These are phyloP conservation scores for Uropsilus gracilis DNA, from an alignment of 2,113 vertebrate species.

Conservation along the genomic window DNA sequence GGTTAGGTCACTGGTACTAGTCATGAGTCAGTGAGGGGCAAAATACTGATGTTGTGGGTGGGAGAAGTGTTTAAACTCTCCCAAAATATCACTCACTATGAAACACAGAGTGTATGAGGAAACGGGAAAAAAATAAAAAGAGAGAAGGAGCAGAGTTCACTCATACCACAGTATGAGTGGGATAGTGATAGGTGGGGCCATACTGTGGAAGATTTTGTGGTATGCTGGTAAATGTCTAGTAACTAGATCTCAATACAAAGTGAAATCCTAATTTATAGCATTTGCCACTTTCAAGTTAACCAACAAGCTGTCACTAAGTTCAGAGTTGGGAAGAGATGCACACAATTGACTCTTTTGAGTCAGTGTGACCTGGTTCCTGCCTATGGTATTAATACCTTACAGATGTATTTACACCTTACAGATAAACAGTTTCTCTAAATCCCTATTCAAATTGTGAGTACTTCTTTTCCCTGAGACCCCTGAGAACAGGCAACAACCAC, in stretches of 20 bases:
- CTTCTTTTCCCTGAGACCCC: neutral
- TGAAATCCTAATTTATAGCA: neutral
- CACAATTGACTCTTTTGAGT: neutral
- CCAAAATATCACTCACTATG: no score
- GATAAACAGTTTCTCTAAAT: neutral
- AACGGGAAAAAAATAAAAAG: neutral
- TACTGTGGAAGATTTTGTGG: neutral
- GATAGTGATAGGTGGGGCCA: no score
- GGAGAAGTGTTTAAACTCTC: neutral
- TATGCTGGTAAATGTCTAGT: constrained; percentile 24
- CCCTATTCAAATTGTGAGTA: neutral
- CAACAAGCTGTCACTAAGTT: neutral
- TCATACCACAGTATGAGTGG: no score
- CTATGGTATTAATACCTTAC: neutral
- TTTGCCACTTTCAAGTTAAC: neutral
- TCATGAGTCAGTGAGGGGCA: neutral
- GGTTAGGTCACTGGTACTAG: neutral
- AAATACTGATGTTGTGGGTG: neutral
- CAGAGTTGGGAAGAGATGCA: neutral
- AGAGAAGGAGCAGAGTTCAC: no score
- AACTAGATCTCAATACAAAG: neutral
- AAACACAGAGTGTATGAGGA: neutral
- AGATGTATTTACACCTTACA: neutral
- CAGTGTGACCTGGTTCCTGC: neutral
- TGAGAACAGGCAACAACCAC: neutral